Evolutionary conservation across 2,113 vertebrate genomes (phyloP).

Genomic region (Phrynosoma platyrhinos): DNA sequence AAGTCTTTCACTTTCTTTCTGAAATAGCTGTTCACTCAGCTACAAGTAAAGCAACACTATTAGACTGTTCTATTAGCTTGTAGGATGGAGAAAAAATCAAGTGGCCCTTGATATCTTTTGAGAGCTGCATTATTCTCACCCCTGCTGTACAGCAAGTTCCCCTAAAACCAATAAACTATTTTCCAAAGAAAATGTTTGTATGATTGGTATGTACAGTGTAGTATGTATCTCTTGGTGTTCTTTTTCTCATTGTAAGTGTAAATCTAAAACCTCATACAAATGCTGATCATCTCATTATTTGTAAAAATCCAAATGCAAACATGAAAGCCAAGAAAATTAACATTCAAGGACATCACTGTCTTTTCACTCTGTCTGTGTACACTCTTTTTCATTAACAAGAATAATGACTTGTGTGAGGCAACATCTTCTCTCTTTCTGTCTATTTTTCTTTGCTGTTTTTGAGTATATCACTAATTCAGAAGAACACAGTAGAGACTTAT

Average conservation of each 20-base stretch:
- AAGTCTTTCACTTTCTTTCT: too few relatives aligned
- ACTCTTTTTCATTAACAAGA: conserved; percentile 37
- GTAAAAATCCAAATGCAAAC: conserved; percentile 25
- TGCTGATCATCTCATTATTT: conserved; percentile 28
- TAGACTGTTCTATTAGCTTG: too few relatives aligned
- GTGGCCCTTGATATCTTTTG: too few relatives aligned
- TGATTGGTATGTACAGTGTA: not conserved
- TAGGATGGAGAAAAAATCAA: too few relatives aligned
- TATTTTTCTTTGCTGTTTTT: not conserved
- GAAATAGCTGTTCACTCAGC: too few relatives aligned
- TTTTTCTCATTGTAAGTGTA: conserved; percentile 7
- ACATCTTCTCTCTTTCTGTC: not conserved
- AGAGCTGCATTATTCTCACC: too few relatives aligned
- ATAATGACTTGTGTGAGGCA: not conserved
- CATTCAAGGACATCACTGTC: conserved; percentile 29
- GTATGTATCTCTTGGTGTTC: not conserved
- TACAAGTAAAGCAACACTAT: too few relatives aligned
- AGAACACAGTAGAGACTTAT: not conserved
- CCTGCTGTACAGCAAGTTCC: not conserved
- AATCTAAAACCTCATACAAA: conserved; percentile 19
- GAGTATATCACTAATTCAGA: not conserved
- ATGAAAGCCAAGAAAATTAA: conserved; percentile 26
- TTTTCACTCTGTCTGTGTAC: conserved; percentile 15
- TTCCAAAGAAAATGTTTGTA: not conserved
- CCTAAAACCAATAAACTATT: not conserved